These are phyloP conservation scores for Vanessa atalanta DNA, from an alignment of 1,140 invertebrate species.

Conservation along the genomic window DNA sequence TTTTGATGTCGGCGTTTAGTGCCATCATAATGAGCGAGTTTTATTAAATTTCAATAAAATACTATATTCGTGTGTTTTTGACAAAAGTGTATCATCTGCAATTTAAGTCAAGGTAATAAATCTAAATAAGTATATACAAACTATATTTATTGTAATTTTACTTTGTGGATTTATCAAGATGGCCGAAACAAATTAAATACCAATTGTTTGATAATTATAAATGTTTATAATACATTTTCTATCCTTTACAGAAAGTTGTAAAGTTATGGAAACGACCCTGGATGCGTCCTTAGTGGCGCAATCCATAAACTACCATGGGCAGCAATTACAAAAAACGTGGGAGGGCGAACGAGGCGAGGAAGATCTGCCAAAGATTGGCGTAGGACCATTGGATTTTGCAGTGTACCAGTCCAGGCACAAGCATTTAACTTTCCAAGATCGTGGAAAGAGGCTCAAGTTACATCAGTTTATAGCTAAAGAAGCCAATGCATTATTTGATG, in stretches of 20 bases:
- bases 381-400: constrained; percentile 86
- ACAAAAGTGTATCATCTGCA: neutral
- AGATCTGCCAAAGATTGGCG: constrained; percentile 85
- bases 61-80: neutral
- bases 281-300: constrained; percentile 86
- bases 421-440: constrained; percentile 88
- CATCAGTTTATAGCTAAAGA: constrained; percentile 92
- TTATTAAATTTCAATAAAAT: neutral
- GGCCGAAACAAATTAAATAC: neutral
- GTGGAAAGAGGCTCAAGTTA: constrained; percentile 89
- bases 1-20: constrained; percentile 6
- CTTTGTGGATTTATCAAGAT: neutral
- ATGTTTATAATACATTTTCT: neutral
- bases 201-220: neutral
- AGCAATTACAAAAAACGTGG: constrained; percentile 92
- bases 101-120: neutral
- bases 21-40: neutral
- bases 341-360: constrained; percentile 89
- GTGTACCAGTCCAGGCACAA: constrained; percentile 90
- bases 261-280: constrained; percentile 79
- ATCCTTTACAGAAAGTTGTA: constrained; percentile 15
- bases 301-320: constrained; percentile 90
- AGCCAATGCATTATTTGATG: constrained; percentile 85
- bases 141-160: neutral
- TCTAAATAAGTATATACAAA: neutral